Conservation (phyloP, 2,113 vertebrate genomes). For the Nymphicus hollandicus region DNA sequence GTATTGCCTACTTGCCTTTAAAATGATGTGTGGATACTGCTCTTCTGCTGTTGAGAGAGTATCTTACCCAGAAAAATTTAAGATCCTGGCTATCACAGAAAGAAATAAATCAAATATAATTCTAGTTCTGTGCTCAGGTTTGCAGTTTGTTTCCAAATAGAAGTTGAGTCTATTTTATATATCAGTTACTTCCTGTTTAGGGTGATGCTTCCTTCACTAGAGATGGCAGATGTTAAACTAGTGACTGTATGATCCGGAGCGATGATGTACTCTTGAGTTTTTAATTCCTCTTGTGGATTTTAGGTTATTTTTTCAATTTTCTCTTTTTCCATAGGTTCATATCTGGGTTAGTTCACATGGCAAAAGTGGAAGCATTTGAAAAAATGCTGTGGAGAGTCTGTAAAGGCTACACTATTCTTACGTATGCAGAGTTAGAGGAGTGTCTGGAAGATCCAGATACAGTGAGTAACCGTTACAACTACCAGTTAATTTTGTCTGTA, state of each 20-base stretch:
- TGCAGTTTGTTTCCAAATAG: background rate
- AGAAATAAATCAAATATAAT: background rate
- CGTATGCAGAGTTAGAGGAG: constrained; percentile 87
- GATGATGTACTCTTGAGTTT: background rate
- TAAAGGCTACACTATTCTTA: constrained; percentile 94
- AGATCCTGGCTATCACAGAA: background rate
- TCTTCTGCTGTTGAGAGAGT: background rate
- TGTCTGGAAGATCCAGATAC: constrained; percentile 86
- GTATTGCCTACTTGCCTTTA: background rate
- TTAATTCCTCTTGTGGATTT: background rate
- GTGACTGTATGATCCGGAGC: background rate
- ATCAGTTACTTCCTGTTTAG: background rate
- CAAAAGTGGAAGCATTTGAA: constrained; percentile 91
- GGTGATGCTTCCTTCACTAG: background rate
- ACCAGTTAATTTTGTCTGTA: background rate
- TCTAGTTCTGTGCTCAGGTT: background rate
- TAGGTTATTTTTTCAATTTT: background rate
- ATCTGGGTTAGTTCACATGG: constrained; percentile 88
- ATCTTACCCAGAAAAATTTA: background rate
- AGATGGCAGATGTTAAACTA: background rate
- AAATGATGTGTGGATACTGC: background rate
- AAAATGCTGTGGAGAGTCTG: constrained; percentile 96
- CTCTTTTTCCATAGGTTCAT: constrained; percentile 78
- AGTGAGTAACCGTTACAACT: constrained; percentile 65
- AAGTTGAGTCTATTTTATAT: background rate